Base-by-base conservation (phyloP, 2,888 invertebrate species). In the Pammene fasciana region DNA sequence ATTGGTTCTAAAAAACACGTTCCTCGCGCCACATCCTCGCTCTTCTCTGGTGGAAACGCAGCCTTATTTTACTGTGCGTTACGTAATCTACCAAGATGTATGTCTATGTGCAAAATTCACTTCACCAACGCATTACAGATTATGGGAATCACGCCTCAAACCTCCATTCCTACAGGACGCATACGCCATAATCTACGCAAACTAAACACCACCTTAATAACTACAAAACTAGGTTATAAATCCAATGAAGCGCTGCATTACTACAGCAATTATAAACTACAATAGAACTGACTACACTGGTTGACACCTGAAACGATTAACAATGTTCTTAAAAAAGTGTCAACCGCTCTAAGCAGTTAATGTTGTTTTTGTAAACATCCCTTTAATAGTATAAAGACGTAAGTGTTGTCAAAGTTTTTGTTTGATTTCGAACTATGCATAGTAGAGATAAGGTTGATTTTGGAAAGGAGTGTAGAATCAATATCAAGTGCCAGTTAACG, bases 81-180 rank as follows among this genome's bases (percentile, higher is more conserved):
- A 5, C 18, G 18, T 18, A 10, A 18, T 52, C 52, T 52, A 26
- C 13, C 26, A 13, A 26, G 5, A 11, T 13, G 16, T 16, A 52
- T 52, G 26, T 52, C 52, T 52, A 52, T 13, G 91, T 89, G 90
- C 88, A 86, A 84, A 89, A 90, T 88, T 89, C 86, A 82, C 84
- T 88, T 82, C 82, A 85, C 82, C 82, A 80, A 83, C 79, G 79
- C 82, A 81, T 85, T 84, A 86, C 87, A 87, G 90, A 90, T 91
- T 90, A 91, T 89, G 88, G 81, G 90, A 92, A 91, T 92, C 90
- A 91, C 89, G 88, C 85, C 85, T 86, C 38, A 45, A 7, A 55
- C n/a, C 50, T 54, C 62, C 73, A 65, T 71, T 74, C 61, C 52
- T 68, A 75, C 86, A 85, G 14, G 72, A 16, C 76, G 8, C 73